phyloP scores from a whole-genome alignment of 2,888 invertebrate species.

The Frankliniella fusca region DNA sequence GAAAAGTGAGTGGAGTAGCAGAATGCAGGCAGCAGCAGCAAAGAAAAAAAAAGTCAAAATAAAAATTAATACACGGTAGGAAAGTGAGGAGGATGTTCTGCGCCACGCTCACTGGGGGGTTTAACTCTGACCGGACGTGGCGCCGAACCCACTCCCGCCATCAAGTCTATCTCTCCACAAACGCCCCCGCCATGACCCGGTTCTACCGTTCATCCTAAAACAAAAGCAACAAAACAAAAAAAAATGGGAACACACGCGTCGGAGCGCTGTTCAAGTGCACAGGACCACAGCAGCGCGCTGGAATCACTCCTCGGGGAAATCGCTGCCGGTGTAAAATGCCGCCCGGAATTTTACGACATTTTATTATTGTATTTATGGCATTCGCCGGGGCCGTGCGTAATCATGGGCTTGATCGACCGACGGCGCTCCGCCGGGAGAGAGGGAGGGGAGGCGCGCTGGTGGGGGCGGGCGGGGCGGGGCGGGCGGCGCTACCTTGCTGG shows the following conservation, averaged over 20 bases:
- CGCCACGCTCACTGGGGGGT: too few relatives aligned
- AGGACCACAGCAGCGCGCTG: not conserved
- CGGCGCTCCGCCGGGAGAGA: not conserved
- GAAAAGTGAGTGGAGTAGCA: too few relatives aligned
- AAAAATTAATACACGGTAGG: too few relatives aligned
- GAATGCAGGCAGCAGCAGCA: too few relatives aligned
- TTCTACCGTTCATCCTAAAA: not conserved
- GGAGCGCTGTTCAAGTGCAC: not conserved
- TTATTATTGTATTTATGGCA: constrained; percentile 25
- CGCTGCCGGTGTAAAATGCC: constrained; percentile 14
- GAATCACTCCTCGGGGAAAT: constrained; percentile 15
- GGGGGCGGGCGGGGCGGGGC: not conserved
- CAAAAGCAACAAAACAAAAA: not conserved
- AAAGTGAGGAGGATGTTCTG: too few relatives aligned
- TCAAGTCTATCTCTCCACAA: not conserved
- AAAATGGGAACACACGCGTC: not conserved
- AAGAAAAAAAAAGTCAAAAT: too few relatives aligned
- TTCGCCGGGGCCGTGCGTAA: not conserved
- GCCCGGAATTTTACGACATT: constrained; percentile 26
- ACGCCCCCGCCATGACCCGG: not conserved
- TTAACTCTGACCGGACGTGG: too few relatives aligned
- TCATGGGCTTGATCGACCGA: constrained; percentile 19
- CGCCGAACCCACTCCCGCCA: too few relatives aligned
- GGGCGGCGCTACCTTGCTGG: not conserved
- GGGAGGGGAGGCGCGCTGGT: not conserved